A percentile compares a stretch with the other conserved stretches of the same genome.
These are phyloP conservation scores for Meriones psammophilus DNA, from an alignment of 2,797 vertebrate genomes.

Conservation along the genomic window DNA sequence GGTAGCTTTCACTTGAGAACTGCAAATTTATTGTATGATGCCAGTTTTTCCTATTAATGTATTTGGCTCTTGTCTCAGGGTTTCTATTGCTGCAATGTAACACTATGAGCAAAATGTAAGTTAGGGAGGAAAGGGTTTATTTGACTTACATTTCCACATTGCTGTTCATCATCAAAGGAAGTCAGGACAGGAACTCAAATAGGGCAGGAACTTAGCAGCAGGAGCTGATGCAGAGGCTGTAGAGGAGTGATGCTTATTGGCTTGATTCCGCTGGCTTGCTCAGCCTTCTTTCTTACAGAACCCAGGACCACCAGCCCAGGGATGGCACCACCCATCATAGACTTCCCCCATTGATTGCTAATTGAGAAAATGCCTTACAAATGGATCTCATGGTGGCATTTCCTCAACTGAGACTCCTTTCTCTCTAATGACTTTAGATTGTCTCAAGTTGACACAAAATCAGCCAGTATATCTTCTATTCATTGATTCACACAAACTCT, in stretches of 20 bases:
- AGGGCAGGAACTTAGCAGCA: background rate
- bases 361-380: background rate
- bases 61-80: background rate
- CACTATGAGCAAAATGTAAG: background rate
- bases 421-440: background rate
- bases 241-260: background rate
- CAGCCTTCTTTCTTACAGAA: background rate
- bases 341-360: background rate
- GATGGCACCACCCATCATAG: background rate
- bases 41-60: background rate
- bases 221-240: background rate
- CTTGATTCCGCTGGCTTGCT: background rate
- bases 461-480: background rate
- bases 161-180: background rate
- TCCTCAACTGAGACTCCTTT: background rate
- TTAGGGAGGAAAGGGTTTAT: background rate
- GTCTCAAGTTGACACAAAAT: background rate
- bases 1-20: conserved; percentile 1
- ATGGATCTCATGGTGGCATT: background rate
- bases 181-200: background rate
- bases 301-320: background rate
- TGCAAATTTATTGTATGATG: background rate
- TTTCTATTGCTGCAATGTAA: background rate
- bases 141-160: background rate
- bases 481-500: background rate